A percentile compares a stretch with the other conserved stretches of the same genome.
Evolutionary conservation across 2,888 invertebrate species (phyloP).

Genomic region (Platypus cylindrus): DNA sequence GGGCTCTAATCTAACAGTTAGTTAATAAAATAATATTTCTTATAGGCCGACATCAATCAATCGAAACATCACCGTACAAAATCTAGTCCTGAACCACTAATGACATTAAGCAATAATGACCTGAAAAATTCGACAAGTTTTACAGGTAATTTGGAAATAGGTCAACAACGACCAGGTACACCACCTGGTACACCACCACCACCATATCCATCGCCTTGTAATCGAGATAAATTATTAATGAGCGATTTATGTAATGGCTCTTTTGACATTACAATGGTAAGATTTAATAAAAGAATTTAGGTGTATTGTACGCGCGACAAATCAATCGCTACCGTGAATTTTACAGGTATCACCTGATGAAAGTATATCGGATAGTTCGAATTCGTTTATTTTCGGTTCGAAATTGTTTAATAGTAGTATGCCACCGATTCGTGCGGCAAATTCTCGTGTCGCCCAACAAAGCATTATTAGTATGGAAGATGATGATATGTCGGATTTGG

Average conservation of each 20-base stretch:
- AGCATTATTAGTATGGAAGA: conserved; percentile 93
- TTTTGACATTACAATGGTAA: too few species aligned
- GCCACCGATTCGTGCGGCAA: conserved; percentile 35
- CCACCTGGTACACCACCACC: conserved; percentile 75
- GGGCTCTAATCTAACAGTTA: too few species aligned
- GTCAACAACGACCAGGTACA: conserved; percentile 31
- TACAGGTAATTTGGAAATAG: conserved; percentile 8
- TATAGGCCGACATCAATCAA: conserved; percentile 2
- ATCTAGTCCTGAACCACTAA: conserved; percentile 49
- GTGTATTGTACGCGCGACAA: too few species aligned
- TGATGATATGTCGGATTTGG: conserved; percentile 81
- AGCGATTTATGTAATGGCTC: conserved; percentile 9
- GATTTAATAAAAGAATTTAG: too few species aligned
- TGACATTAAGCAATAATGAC: conserved; percentile 30
- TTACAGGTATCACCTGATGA: too few species aligned
- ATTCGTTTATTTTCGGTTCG: too few species aligned
- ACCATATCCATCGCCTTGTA: too few species aligned
- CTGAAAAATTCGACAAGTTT: conserved; percentile 21
- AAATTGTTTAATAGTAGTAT: too few species aligned
- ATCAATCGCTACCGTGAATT: too few species aligned
- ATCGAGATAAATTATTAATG: conserved; percentile 17
- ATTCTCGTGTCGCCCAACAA: conserved; percentile 37
- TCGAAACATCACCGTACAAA: conserved; percentile 50
- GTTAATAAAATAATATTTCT: conserved; percentile 2
- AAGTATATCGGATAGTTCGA: too few species aligned